phyloP scores from a whole-genome alignment of 1,140 invertebrate species.

The Musca vetustissima region DNA sequence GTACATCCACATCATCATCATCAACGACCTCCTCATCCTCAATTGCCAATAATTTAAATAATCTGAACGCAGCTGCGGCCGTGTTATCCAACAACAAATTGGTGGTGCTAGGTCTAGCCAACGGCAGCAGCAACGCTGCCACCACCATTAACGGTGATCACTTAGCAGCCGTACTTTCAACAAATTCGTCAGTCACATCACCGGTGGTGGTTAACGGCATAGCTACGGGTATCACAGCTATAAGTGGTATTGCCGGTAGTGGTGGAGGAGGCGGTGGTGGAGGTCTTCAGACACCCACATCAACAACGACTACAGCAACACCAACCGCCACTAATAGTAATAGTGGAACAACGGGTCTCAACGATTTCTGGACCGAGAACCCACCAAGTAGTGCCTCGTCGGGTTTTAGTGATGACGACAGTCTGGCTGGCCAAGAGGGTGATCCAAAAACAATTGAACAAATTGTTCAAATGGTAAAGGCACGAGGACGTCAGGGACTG shows the following conservation, averaged over 20 bases:
- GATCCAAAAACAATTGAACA: slow-evolving; percentile 69
- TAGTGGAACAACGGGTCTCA: slow-evolving; percentile 33
- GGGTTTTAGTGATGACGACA: slow-evolving; percentile 86
- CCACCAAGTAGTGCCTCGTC: slow-evolving; percentile 77
- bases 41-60: slow-evolving; percentile 23
- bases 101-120: slow-evolving; percentile 11
- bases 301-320: slow-evolving; percentile 28
- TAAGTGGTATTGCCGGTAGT: slow-evolving; percentile 24
- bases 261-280: slow-evolving; percentile 48
- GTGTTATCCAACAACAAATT: slow-evolving; percentile 7
- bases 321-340: slow-evolving; percentile 44
- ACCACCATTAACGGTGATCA: slow-evolving; percentile 13
- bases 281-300: slow-evolving; percentile 31
- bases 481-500: slow-evolving; percentile 75
- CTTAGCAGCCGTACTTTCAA: neutral
- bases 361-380: slow-evolving; percentile 65
- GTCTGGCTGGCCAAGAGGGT: slow-evolving; percentile 70
- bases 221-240: slow-evolving; percentile 22
- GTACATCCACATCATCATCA: slow-evolving; percentile 1
- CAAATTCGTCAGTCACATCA: neutral
- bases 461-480: slow-evolving; percentile 75
- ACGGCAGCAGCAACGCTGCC: slow-evolving; percentile 27
- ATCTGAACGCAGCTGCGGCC: neutral
- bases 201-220: slow-evolving; percentile 16
- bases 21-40: slow-evolving; percentile 23